These are phyloP conservation scores for Conus betulinus DNA, from an alignment of 1,140 invertebrate genomes.

Conservation along the genomic window DNA sequence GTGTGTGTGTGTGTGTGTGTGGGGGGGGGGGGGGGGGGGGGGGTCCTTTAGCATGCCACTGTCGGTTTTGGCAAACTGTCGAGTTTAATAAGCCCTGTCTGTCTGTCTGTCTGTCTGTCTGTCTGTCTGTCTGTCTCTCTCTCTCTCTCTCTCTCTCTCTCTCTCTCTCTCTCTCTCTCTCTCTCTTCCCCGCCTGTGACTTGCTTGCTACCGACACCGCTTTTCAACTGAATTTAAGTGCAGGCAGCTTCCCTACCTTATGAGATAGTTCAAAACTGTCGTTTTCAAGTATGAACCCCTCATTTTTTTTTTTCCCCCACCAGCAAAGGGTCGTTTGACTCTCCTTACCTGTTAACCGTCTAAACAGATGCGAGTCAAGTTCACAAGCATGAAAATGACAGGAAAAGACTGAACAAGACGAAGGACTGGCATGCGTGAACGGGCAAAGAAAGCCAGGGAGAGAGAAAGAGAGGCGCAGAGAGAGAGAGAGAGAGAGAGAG, in stretches of 20 bases:
- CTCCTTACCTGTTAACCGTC: not conserved
- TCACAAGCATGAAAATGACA: no score
- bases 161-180: not conserved
- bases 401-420: no score
- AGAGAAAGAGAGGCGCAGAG: not conserved
- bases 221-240: no score
- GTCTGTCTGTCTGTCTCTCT: not conserved
- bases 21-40: no score
- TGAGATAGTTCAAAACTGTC: not conserved
- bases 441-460: not conserved
- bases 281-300: not conserved
- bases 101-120: not conserved
- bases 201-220: no score
- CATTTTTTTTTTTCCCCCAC: not conserved
- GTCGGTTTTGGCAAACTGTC: not conserved
- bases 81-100: not conserved
- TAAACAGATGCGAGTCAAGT: no score
- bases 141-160: constrained; percentile 5
- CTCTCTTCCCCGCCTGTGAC: not conserved
- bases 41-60: not conserved
- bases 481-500: not conserved
- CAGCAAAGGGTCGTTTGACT: not conserved
- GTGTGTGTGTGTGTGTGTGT: no score
- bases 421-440: no score
- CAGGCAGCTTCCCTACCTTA: no score